phyloP scores from a whole-genome alignment of 2,797 vertebrate genomes.

The Pangasius krempfi region DNA sequence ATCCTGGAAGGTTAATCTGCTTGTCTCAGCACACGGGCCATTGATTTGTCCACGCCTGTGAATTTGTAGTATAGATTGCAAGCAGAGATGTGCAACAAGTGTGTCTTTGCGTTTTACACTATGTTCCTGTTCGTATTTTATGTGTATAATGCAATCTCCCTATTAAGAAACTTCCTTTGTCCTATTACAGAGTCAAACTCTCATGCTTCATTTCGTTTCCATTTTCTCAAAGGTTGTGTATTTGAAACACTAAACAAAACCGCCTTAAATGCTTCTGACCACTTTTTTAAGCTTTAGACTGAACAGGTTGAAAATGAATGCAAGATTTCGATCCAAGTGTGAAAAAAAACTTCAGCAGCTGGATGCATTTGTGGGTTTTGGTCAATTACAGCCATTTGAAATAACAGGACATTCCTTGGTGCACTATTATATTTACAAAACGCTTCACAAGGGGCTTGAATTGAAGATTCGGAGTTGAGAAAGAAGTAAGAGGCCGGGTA shows the following conservation, averaged over 20 bases:
- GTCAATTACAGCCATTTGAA: conserved; percentile 55
- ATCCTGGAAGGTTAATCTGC: neutral
- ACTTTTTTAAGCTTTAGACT: neutral
- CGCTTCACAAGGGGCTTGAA: conserved; percentile 18
- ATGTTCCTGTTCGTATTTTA: neutral
- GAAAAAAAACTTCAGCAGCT: conserved; percentile 50
- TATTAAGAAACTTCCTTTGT: conserved; percentile 30
- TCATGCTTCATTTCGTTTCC: neutral
- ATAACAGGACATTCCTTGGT: conserved; percentile 56
- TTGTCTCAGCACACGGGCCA: neutral
- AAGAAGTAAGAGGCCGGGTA: neutral
- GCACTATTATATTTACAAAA: conserved; percentile 37
- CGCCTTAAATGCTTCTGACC: neutral
- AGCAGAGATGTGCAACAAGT: neutral
- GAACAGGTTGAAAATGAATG: conserved; percentile 19
- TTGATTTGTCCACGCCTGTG: neutral
- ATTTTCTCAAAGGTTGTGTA: neutral
- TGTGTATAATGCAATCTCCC: conserved; percentile 13
- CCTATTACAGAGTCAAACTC: neutral
- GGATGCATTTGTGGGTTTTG: conserved; percentile 45
- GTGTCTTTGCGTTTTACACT: no score
- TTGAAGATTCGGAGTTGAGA: neutral
- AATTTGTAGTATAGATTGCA: neutral
- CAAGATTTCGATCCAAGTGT: conserved; percentile 45
- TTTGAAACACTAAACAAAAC: neutral